phyloP scores from a whole-genome alignment of 2,888 invertebrate species.

The Caenorhabditis sp. region DNA sequence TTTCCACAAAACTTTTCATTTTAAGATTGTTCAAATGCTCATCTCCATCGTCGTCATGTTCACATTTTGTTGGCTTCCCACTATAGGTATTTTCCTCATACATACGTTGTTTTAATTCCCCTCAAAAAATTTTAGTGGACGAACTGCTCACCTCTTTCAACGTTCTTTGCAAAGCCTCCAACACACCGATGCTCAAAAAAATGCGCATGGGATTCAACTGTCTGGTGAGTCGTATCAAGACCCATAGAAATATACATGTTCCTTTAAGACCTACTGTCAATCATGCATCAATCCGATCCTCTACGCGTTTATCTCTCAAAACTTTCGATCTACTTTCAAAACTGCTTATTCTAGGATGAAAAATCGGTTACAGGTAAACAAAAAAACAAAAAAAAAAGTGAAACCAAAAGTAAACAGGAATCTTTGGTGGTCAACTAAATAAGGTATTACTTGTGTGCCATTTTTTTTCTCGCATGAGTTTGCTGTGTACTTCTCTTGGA shows the following conservation, averaged over 20 bases:
- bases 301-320: slow-evolving; percentile 79
- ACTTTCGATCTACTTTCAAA: slow-evolving; percentile 62
- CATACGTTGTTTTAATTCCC: too few relatives aligned
- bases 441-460: neutral
- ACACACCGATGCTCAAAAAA: slow-evolving; percentile 75
- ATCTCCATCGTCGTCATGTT: slow-evolving; percentile 79
- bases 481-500: neutral
- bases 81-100: too few relatives aligned
- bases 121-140: too few relatives aligned
- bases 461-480: neutral
- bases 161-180: slow-evolving; percentile 72
- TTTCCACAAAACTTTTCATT: neutral
- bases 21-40: slow-evolving; percentile 80
- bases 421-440: slow-evolving; percentile 4
- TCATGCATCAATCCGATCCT: slow-evolving; percentile 81
- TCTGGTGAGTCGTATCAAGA: slow-evolving; percentile 39
- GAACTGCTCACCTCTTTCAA: slow-evolving; percentile 78
- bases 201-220: slow-evolving; percentile 76
- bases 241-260: neutral
- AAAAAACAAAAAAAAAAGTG: neutral
- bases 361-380: slow-evolving; percentile 52
- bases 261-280: slow-evolving; percentile 76
- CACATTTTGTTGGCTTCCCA: slow-evolving; percentile 79
- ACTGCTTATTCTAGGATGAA: slow-evolving; percentile 61
- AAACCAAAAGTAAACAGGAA: slow-evolving; percentile 13